Evolutionary conservation across 2,113 vertebrate genomes (phyloP).

Genomic region (Anguilla rostrata): DNA sequence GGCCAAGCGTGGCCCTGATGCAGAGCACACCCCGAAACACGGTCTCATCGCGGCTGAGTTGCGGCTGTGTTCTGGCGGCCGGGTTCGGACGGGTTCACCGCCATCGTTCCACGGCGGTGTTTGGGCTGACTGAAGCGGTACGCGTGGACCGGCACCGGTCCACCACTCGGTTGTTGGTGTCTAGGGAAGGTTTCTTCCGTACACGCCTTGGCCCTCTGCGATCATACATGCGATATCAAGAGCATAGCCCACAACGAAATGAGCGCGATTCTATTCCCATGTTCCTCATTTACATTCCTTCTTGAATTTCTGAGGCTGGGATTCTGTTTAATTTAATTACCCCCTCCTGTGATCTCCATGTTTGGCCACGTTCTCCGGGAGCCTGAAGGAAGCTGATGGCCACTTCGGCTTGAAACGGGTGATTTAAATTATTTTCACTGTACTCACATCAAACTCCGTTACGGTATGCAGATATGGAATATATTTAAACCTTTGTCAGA

Average conservation of each 20-base stretch:
- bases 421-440: constrained; percentile 10
- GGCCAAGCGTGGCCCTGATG: no score
- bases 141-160: no score
- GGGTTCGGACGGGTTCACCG: no score
- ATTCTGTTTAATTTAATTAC: constrained; percentile 29
- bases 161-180: no score
- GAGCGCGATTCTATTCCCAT: constrained; percentile 12
- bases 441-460: neutral
- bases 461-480: neutral
- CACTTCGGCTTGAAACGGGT: neutral
- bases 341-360: constrained; percentile 20
- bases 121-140: no score
- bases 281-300: constrained; percentile 23
- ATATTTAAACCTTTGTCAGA: neutral
- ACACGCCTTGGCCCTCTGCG: neutral
- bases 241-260: constrained; percentile 17
- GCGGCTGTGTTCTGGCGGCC: no score
- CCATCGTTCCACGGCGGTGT: no score
- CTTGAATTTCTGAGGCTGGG: neutral
- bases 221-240: constrained; percentile 9
- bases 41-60: no score
- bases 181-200: neutral
- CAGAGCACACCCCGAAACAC: no score
- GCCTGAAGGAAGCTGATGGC: constrained; percentile 1
- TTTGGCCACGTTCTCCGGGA: constrained; percentile 22